Conservation (phyloP, 2,113 vertebrate genomes). For the Scomber japonicus region DNA sequence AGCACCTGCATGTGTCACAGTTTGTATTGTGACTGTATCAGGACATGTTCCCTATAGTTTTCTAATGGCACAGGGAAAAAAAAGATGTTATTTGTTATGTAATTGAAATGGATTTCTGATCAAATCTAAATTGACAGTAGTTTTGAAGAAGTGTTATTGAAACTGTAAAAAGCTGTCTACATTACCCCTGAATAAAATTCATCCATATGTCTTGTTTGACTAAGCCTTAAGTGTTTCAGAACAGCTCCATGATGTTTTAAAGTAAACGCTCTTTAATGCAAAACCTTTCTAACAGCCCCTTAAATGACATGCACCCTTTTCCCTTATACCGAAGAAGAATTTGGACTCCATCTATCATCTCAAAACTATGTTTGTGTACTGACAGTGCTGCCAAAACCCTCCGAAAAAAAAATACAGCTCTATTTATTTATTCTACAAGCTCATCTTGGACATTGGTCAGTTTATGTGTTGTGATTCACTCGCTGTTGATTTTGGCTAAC, state of each 20-base stretch:
- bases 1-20: slow-evolving; percentile 4
- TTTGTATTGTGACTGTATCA: not conserved
- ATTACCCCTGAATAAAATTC: no score
- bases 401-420: slow-evolving; percentile 38
- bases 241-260: not conserved
- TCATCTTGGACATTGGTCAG: slow-evolving; percentile 39
- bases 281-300: slow-evolving; percentile 15
- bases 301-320: slow-evolving; percentile 9
- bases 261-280: not conserved
- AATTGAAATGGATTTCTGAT: slow-evolving; percentile 30
- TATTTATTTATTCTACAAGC: slow-evolving; percentile 51
- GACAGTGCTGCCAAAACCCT: slow-evolving; percentile 33
- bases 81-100: not conserved
- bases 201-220: no score
- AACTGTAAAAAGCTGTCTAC: slow-evolving; percentile 23
- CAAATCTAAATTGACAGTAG: slow-evolving; percentile 17
- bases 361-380: slow-evolving; percentile 44
- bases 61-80: slow-evolving; percentile 16
- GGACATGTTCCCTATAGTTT: slow-evolving; percentile 7
- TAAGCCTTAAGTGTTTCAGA: no score
- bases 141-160: slow-evolving; percentile 4
- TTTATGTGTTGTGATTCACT: slow-evolving; percentile 31
- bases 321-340: not conserved
- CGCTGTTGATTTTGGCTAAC: slow-evolving; percentile 57
- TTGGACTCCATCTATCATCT: slow-evolving; percentile 37